Base-by-base conservation (phyloP, 1,140 invertebrate genomes). In the Ephestia elutella region DNA sequence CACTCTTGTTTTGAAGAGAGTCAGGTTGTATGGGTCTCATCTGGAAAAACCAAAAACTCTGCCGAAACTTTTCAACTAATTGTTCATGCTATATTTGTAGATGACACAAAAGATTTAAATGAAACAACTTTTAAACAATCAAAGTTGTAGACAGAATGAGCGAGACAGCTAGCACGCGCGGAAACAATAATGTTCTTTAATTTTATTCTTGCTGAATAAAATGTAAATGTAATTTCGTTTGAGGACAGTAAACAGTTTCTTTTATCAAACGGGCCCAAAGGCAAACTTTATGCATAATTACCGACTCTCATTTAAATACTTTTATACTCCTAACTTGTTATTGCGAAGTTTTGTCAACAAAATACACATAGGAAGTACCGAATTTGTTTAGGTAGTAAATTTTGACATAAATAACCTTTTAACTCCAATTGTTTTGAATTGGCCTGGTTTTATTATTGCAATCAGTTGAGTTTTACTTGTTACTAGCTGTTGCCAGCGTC, bases 211-310 rank as follows among this genome's bases (percentile, higher is more conserved):
- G 5, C 20, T 13, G 49, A 25, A 53, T 53, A 53, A 25, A 53
- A 53, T 53, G 17, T 25, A n/a, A 53, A 53, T 44, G 50, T 38
- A 35, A 58, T 35, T 50, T 58, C 19, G 25, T 53, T 53, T 30
- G 28, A 17, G 49, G 56, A 57, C 56, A 49, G 56, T 58, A 58
- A 58, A 58, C 56, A 58, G 50, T 32, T 58, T 58, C 56, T 58
- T 58, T 58, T 58, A 58, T 58, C 56, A 58, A 20, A 28, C 25
- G 11, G 25, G 56, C 13, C 49, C 49, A 35, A 50, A 50, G 49
- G 30, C 49, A 30, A 72, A 75, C 63, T 75, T 72, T 66, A 44
- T 28, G 73, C 67, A 72, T 75, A 75, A 75, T 75, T 70, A 72
- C 60, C 57, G 63, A 53, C 30, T 49, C 63, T 70, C 67, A 70